Evolutionary conservation across 2,797 vertebrate genomes (phyloP).

Genomic region (Rhinogobio ventralis): DNA sequence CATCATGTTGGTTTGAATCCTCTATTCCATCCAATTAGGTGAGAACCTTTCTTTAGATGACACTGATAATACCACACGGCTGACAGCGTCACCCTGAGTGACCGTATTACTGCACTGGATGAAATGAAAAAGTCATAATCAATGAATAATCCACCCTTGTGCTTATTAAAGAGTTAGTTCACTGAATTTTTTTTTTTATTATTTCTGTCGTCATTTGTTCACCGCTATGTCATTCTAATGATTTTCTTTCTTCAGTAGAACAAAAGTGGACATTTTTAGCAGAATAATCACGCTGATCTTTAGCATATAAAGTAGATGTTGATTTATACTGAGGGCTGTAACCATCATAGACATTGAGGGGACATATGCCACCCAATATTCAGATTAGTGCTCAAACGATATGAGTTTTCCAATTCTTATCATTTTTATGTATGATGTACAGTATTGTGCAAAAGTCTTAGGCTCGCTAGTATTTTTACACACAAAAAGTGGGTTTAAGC

Average conservation of each 20-base stretch:
- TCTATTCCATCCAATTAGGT: conserved; percentile 31
- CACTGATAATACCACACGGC: conserved; percentile 18
- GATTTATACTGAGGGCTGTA: neutral
- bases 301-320: neutral
- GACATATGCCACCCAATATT: neutral
- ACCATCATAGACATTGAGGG: neutral
- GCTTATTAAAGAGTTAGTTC: conserved; percentile 5
- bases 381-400: neutral
- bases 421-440: too few species aligned
- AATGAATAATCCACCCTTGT: conserved; percentile 25
- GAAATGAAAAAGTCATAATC: conserved; percentile 37
- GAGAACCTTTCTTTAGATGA: conserved; percentile 26
- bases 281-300: neutral
- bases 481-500: too few species aligned
- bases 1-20: conserved; percentile 36
- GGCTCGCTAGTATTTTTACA: too few species aligned
- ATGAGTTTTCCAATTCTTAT: neutral
- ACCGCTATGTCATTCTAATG: neutral
- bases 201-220: neutral
- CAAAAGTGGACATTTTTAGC: neutral
- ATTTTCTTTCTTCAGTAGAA: neutral
- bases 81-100: conserved; percentile 1
- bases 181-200: neutral
- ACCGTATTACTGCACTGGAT: conserved; percentile 19
- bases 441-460: too few species aligned